Evolutionary conservation across 2,888 invertebrate genomes (phyloP).

Genomic region (Lumbricus terrestris): DNA sequence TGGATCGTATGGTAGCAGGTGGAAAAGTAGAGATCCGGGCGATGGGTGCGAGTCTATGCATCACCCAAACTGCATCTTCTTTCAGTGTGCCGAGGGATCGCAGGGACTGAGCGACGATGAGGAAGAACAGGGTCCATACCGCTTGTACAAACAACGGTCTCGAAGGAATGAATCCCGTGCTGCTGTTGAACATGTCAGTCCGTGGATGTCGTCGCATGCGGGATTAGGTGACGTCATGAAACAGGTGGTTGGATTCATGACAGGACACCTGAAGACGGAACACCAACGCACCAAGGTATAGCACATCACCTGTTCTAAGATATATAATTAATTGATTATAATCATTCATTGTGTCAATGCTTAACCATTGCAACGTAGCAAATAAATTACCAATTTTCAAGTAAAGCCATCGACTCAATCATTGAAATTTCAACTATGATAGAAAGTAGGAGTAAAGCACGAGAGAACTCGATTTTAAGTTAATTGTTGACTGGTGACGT

Average conservation of each 20-base stretch:
- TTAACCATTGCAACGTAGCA: neutral
- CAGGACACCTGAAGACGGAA: neutral
- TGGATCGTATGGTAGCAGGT: neutral
- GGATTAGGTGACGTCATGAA: neutral
- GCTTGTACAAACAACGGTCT: neutral
- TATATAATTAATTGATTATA: too few species aligned
- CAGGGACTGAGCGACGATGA: neutral
- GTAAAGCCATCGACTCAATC: too few species aligned
- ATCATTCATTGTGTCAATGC: neutral
- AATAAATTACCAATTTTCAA: too few species aligned
- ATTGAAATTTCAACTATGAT: neutral
- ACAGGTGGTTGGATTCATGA: constrained; percentile 3
- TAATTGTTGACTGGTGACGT: neutral
- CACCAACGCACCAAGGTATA: neutral
- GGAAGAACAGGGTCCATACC: neutral
- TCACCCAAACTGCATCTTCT: neutral
- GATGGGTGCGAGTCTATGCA: neutral
- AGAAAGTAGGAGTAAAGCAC: too few species aligned
- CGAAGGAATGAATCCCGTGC: neutral
- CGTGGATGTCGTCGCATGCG: neutral
- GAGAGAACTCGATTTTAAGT: neutral
- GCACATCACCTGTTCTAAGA: neutral
- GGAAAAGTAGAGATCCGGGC: neutral
- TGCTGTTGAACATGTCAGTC: neutral
- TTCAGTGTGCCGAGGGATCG: neutral